Evolutionary conservation across 2,797 vertebrate genomes (phyloP).

Genomic region (Myotis pilosus): DNA sequence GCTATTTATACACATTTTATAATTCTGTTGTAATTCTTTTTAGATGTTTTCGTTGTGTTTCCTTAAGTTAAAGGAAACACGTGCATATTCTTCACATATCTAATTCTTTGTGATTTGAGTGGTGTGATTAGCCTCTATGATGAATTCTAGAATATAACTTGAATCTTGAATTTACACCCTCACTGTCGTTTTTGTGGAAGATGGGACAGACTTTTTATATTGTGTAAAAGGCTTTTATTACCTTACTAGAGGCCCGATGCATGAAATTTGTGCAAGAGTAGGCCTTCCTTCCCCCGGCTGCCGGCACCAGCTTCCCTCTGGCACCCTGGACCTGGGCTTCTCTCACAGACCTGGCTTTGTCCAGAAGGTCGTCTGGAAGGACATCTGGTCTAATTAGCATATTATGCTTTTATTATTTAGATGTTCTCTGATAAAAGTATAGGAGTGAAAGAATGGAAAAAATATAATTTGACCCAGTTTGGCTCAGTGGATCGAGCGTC

Average conservation of each 20-base stretch:
- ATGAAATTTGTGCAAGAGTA: too few species aligned
- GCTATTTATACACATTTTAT: background rate
- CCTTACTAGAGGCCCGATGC: background rate
- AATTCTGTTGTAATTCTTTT: slow-evolving; percentile 63
- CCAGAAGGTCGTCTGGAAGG: too few species aligned
- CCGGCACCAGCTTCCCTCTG: too few species aligned
- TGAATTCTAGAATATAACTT: slow-evolving; percentile 65
- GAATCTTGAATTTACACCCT: slow-evolving; percentile 67
- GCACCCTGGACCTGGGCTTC: too few species aligned
- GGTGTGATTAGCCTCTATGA: slow-evolving; percentile 71
- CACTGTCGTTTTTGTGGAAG: slow-evolving; percentile 51
- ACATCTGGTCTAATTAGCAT: too few species aligned
- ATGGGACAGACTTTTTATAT: slow-evolving; percentile 37
- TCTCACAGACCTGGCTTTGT: too few species aligned
- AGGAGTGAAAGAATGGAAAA: background rate
- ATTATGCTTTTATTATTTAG: too few species aligned
- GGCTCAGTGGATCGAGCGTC: too few species aligned
- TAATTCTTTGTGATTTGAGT: slow-evolving; percentile 68
- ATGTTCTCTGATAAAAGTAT: background rate
- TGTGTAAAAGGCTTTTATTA: background rate
- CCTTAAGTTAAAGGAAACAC: slow-evolving; percentile 48
- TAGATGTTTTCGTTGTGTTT: slow-evolving; percentile 64
- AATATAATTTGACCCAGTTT: background rate
- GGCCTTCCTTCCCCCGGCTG: too few species aligned
- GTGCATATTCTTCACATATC: slow-evolving; percentile 34